Conservation (phyloP, 1,140 invertebrate species). For the Cataglyphis hispanica region DNA sequence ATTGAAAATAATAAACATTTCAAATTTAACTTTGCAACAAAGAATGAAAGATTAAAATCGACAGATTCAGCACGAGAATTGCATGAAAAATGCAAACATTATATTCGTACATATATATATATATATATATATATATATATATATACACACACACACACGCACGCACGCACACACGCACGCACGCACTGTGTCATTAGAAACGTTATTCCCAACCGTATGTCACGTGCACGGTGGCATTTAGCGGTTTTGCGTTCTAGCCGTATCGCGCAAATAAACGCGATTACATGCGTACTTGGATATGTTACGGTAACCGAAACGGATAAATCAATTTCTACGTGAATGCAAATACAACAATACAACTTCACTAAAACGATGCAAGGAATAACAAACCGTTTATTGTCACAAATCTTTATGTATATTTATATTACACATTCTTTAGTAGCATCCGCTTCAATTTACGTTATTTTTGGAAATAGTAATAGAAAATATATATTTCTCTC, state of each 20-base stretch:
- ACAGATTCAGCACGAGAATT: background rate
- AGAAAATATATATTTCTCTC: background rate
- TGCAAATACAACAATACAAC: conserved; percentile 16
- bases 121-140: too few relatives aligned
- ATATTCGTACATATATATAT: background rate
- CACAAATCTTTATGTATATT: background rate
- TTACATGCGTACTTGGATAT: conserved; percentile 61
- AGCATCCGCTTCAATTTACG: background rate
- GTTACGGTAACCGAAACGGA: conserved; percentile 59
- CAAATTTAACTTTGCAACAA: background rate
- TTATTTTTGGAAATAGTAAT: background rate
- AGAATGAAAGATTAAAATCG: background rate
- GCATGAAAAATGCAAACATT: background rate
- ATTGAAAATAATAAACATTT: too few relatives aligned
- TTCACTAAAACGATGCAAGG: background rate
- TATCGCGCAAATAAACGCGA: conserved; percentile 68
- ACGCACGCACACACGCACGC: too few relatives aligned
- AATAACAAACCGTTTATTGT: background rate
- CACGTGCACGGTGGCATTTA: conserved; percentile 29
- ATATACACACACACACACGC: background rate
- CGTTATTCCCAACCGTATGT: conserved; percentile 41
- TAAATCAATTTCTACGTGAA: conserved; percentile 58
- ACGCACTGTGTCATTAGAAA: background rate
- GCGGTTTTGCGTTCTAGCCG: conserved; percentile 48
- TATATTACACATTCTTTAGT: background rate